These are phyloP conservation scores for Drosophila austrosaltans DNA, from an alignment of 2,888 invertebrate genomes.

Conservation along the genomic window DNA sequence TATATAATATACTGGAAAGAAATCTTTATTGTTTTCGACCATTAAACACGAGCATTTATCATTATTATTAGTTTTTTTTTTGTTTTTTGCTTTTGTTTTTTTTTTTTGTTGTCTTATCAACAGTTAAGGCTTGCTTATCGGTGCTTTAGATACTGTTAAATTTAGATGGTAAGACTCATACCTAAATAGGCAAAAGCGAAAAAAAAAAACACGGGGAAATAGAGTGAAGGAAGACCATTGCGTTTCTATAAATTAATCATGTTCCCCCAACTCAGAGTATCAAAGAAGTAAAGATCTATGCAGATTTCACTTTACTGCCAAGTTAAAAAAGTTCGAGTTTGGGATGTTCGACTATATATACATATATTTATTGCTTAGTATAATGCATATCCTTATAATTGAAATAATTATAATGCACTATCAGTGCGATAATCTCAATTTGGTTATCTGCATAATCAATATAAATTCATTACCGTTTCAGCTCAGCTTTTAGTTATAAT, in stretches of 20 bases:
- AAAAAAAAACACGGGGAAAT: not conserved
- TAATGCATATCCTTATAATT: not conserved
- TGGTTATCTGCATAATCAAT: constrained; percentile 37
- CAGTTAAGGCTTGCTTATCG: constrained; percentile 36
- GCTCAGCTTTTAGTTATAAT: not conserved
- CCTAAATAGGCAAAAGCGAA: not conserved
- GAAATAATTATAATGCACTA: constrained; percentile 26
- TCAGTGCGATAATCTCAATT: constrained; percentile 7
- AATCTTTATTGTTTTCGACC: constrained; percentile 1
- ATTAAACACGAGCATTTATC: constrained; percentile 31
- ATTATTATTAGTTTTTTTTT: constrained; percentile 13
- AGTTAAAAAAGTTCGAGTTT: too few relatives aligned
- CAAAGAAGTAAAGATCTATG: too few relatives aligned
- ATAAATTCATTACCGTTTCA: constrained; percentile 18
- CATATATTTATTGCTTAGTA: not conserved
- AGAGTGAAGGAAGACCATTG: not conserved
- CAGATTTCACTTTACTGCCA: too few relatives aligned
- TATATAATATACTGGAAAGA: not conserved
- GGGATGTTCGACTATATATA: not conserved
- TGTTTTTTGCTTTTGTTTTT: not conserved
- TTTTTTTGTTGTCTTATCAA: constrained; percentile 38
- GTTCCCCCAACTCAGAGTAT: too few relatives aligned
- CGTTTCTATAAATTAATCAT: not conserved
- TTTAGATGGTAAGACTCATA: constrained; percentile 32
- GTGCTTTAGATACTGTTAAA: constrained; percentile 46